Percentiles rank a stretch among this genome's conserved stretches.
Conservation (phyloP, 2,797 vertebrate species). For the Ceryle rudis region DNA sequence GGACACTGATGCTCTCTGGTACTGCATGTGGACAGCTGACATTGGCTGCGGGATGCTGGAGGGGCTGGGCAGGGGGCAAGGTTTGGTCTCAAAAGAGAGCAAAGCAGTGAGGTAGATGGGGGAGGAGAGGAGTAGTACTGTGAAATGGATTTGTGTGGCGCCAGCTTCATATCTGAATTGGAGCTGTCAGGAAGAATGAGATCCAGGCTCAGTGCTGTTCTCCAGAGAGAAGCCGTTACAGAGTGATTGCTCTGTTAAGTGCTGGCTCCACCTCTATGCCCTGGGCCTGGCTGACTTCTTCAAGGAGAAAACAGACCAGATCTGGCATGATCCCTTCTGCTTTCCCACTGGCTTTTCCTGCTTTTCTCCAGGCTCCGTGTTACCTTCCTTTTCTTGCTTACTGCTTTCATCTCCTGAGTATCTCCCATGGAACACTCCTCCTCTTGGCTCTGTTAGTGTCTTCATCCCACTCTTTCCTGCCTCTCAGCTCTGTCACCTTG, state of each 20-base stretch:
- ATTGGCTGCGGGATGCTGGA: neutral
- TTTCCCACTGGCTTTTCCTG: neutral
- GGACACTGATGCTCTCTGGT: neutral
- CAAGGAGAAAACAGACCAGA: neutral
- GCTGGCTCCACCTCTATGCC: neutral
- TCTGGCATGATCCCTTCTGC: neutral
- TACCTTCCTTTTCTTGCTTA: neutral
- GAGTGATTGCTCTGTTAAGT: neutral
- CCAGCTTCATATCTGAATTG: conserved; percentile 18
- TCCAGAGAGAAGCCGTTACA: neutral
- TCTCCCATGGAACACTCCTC: neutral
- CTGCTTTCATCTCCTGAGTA: neutral
- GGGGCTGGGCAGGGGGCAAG: neutral
- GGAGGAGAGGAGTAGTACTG: neutral
- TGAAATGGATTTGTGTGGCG: neutral
- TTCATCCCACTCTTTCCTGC: neutral
- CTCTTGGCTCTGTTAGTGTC: neutral
- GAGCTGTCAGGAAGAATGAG: conserved; percentile 41
- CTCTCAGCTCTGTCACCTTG: neutral
- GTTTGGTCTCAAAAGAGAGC: neutral
- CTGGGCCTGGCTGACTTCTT: neutral
- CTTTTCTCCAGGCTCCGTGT: neutral
- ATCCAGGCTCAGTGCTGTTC: neutral
- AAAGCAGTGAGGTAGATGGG: neutral
- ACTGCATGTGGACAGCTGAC: neutral